These are phyloP conservation scores for Ylistrum balloti DNA, from an alignment of 1,140 invertebrate genomes.

Conservation along the genomic window DNA sequence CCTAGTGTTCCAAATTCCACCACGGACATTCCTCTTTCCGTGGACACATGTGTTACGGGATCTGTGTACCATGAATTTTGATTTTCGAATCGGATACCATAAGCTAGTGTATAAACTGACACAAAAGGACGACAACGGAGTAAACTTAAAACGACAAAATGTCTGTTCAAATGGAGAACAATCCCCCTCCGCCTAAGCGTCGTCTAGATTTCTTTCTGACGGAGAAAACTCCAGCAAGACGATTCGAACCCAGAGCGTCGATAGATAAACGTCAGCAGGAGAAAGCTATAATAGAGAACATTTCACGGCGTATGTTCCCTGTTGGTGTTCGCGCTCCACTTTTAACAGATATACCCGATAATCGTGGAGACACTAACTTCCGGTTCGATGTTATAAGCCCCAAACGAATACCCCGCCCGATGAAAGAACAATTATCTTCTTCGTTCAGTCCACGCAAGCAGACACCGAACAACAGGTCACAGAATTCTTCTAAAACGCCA, in stretches of 20 bases:
- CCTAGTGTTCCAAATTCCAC: not conserved
- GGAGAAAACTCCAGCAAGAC: conserved; percentile 29
- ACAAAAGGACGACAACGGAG: not conserved
- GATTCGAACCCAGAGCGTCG: not conserved
- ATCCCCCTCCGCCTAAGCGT: conserved; percentile 50
- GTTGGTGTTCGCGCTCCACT: conserved; percentile 48
- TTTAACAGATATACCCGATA: not conserved
- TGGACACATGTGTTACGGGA: not conserved
- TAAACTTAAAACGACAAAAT: not conserved
- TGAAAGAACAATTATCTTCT: not conserved
- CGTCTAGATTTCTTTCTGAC: conserved; percentile 43
- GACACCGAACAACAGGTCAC: not conserved
- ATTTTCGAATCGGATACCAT: not conserved
- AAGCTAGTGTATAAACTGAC: not conserved
- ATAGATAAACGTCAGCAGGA: conserved; percentile 32
- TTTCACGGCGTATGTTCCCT: conserved; percentile 44
- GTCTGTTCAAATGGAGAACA: conserved; percentile 6
- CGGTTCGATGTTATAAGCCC: conserved; percentile 12
- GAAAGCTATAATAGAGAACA: conserved; percentile 43
- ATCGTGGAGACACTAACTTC: conserved; percentile 7
- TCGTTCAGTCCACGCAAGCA: not conserved
- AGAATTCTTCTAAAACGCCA: not conserved
- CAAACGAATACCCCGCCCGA: not conserved
- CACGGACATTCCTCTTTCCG: not conserved
- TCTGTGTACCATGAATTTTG: not conserved